Base-by-base conservation (phyloP, 2,797 vertebrate species). In the Okamejei kenojei region DNA sequence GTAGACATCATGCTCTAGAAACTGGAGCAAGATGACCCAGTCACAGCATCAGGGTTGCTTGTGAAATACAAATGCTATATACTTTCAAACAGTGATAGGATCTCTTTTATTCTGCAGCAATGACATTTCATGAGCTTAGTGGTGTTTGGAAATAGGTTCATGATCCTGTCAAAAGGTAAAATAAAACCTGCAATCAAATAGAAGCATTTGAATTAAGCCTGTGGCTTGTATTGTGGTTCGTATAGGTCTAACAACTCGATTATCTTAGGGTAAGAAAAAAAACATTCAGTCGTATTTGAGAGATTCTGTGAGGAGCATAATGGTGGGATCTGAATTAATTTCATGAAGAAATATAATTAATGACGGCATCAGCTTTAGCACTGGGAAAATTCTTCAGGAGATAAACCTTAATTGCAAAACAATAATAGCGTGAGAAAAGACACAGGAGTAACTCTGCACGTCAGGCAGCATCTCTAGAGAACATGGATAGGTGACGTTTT, bases 41-140 rank as follows among this genome's bases (percentile, higher is more conserved):
- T 35, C 29, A 88, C 84, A 21, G 84, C 21, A 32, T 91, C 90
- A 74, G 35, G 21, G 73, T 13, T 54, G 35, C n/a, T 91, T 91
- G 38, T 91, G 90, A 45, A 91, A 74, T 91, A 54, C 71, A 91
- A 91, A 74, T 74, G 38, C 35, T 74, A 15, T 73, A 74, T 29
- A 74, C 90, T 54, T 21, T 3, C 90, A 91, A 26, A 26, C 35
- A 74, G 13, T 91, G 68, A 73, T 23, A 90, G 32, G 65, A 9
- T 26, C 38, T 45, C n/a, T 23, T 73, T 73, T 54, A 29, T 91
- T 74, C 90, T 45, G 71, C 38, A 23, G 10, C 68, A 17, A 11
- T 15, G 26, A 23, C 63, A 38, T 15, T 73, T 91, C 32, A 29
- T 29, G 26, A 91, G 35, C 68, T 73, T 71, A 26, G 2, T 54